Evolutionary conservation across 2,113 vertebrate species (phyloP).

Genomic region (Gambusia holbrooki): DNA sequence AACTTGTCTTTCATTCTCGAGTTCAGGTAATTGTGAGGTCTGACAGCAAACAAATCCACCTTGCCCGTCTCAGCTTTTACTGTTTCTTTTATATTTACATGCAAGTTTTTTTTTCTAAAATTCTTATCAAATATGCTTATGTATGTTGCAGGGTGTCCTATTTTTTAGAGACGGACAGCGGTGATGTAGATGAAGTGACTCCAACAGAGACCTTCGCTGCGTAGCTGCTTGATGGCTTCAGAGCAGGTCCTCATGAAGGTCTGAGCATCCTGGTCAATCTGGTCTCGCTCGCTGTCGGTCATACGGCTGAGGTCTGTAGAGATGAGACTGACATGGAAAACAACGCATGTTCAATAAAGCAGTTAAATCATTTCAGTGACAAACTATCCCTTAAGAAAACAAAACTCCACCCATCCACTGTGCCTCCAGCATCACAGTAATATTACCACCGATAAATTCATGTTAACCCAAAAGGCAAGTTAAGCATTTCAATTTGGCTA

Average conservation of each 20-base stretch:
- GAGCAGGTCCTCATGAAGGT: slow-evolving; percentile 95
- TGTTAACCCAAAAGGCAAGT: not conserved
- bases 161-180: too few species aligned
- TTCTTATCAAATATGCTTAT: too few species aligned
- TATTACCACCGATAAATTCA: too few species aligned
- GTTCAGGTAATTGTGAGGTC: not conserved
- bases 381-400: not conserved
- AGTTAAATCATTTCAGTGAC: not conserved
- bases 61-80: too few species aligned
- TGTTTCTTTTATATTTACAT: too few species aligned
- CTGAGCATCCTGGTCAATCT: slow-evolving; percentile 98
- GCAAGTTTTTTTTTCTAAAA: too few species aligned
- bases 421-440: too few species aligned
- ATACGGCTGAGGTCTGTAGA: slow-evolving; percentile 89
- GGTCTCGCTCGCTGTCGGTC: slow-evolving; percentile 94
- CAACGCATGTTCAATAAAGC: not conserved
- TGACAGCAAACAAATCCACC: too few species aligned
- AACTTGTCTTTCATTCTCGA: not conserved
- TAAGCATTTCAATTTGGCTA: not conserved
- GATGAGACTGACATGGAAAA: slow-evolving; percentile 81
- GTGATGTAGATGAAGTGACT: slow-evolving; percentile 9
- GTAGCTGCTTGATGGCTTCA: slow-evolving; percentile 92
- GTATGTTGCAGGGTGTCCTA: too few species aligned
- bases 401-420: not conserved
- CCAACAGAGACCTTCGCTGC: slow-evolving; percentile 85